These are phyloP conservation scores for Eufriesea mexicana DNA, from an alignment of 1,140 invertebrate species.

Conservation along the genomic window DNA sequence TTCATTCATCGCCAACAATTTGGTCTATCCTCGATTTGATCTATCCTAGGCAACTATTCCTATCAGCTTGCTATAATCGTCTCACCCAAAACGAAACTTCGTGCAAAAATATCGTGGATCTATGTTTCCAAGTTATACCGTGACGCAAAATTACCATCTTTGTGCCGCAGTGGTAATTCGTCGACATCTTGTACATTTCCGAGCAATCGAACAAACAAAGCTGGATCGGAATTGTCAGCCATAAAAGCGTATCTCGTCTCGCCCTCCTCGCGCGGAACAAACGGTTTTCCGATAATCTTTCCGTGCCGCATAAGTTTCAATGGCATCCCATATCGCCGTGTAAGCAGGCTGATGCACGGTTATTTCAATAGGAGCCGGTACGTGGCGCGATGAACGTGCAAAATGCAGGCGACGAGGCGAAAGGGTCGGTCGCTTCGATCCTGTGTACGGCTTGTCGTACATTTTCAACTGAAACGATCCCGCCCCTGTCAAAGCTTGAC, in stretches of 20 bases:
- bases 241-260: background rate
- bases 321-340: constrained; percentile 1
- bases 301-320: constrained; percentile 14
- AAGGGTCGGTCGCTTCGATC: background rate
- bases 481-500: constrained; percentile 20
- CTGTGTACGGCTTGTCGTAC: background rate
- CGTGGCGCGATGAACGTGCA: constrained; percentile 29
- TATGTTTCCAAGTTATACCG: no score
- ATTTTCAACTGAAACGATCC: constrained; percentile 33
- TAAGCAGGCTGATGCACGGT: constrained; percentile 33
- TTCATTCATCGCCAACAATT: no score
- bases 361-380: constrained; percentile 22
- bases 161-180: background rate
- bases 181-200: background rate
- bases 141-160: no score
- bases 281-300: constrained; percentile 47
- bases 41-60: no score
- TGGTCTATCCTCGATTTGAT: no score
- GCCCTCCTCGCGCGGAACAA: background rate
- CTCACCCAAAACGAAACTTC: no score
- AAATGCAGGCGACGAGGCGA: constrained; percentile 13
- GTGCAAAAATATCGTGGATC: no score
- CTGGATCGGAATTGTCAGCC: no score
- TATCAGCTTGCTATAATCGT: no score
- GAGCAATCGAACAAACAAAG: background rate